Evolutionary conservation across 2,113 vertebrate species (phyloP), one percentile per base, ranked within the genome.

Genomic region (Parotia lawesii): DNA sequence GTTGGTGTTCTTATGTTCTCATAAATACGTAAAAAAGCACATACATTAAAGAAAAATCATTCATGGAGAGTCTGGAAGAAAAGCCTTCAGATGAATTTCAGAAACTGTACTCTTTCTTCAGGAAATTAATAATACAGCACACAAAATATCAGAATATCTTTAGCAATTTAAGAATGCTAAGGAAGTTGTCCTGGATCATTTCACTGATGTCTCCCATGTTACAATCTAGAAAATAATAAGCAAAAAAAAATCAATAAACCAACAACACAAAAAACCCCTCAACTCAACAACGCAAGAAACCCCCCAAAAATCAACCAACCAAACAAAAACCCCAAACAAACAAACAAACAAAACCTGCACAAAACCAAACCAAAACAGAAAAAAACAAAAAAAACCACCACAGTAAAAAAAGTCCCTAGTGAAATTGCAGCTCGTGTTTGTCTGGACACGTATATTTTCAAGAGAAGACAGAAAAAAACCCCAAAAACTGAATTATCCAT

Each of bases 341-440:
- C 2, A 9, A 35, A 27, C 15, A 45, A 22, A 3, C 0, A 40
- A 71, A 31, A 5, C 2, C 16, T 6, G 5, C 22, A 11, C 20
- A 20, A 69, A n/a, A 40, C 1, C 8, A 31, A 27, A 20, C 1
- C 5, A 37, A 31, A 47, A 5, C 7, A 12, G 40, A 40, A 40
- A 40, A 53, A 28, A 61, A 21, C 11, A 20, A 4, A 24, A 21
- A 6, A 33, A 44, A 13, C n/a, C n/a, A 15, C 8, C 5, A 19
- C 10, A 25, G 20, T 22, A 28, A 35, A 51, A 61, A 35, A 31
- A 24, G 37, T 0, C 12, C 14, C 18, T 9, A 31, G 11, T 9
- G 6, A 64, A 85, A 29, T 71, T 78, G 1, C 24, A 78, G 18
- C 10, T 89, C 3, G 28, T 13, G 6, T 45, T 61, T 80, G 62